Base-by-base conservation (phyloP, 2,888 invertebrate species). In the Allygus modestus region DNA sequence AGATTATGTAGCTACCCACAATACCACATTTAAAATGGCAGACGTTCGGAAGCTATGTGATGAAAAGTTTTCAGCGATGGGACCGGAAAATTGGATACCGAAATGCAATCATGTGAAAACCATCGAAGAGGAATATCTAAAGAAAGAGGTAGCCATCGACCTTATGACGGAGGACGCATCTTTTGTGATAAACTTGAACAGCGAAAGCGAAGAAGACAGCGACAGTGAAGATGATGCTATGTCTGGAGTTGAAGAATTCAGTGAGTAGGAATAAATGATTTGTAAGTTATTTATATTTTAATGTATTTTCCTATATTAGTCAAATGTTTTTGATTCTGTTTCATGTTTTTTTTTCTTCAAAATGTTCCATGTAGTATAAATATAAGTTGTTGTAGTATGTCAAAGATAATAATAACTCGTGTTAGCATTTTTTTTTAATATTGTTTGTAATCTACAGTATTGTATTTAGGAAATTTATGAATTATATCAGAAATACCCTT, bases 1-100 rank as follows among this genome's bases (percentile, higher is more conserved):
- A 61, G 46, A 37, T 23, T 75, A 85, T 0, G 84, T 87, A 1
- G 85, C 84, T 41, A 46, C 0, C 17, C 37, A 77, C 33, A 84
- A 86, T 58, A 86, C 43, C 17, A 77, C 84, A 9, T 85, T 84
- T 82, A 84, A 86, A 84, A 11, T 85, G 5, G 12, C 46, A 12
- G 86, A 86, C 46, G 84, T 87, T 26, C 20, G 82, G 51, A 23
- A 51, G 15, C 41, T 81, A n/a, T 54, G n/a, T n/a, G 26, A 69
- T 31, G 73, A 69, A 1, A 54, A 54, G 20, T 54, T 54, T 54
- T 20, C 54, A 5, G 7, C 20, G 5, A 54, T 54, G 7, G 15
- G 11, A 54, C 9, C 54, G 20, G 11, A 54, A 5, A 20, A 23
- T 23, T 54, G 54, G 54, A 54, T 23, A 46, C 12, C 11, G 2